Evolutionary conservation across 2,888 invertebrate genomes (phyloP).

Genomic region (Laothoe populi): DNA sequence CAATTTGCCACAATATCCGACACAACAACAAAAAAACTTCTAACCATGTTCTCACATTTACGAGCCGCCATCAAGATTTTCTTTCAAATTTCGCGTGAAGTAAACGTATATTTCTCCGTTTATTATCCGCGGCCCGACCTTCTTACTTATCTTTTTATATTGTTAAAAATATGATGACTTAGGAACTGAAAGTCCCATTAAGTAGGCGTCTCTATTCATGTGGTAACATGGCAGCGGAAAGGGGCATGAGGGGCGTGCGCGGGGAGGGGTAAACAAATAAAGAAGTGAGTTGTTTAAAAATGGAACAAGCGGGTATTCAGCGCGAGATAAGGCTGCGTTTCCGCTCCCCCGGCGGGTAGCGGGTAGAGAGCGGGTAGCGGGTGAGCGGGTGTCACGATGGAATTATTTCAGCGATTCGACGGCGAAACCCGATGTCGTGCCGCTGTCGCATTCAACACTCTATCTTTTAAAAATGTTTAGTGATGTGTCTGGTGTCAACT

Average conservation of each 20-base stretch:
- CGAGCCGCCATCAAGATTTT: constrained; percentile 70
- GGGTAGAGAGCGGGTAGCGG: constrained; percentile 28
- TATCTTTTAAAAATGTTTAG: constrained; percentile 80
- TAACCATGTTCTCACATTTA: constrained; percentile 62
- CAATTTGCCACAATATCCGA: constrained; percentile 50
- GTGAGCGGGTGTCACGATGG: constrained; percentile 61
- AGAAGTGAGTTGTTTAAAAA: constrained; percentile 84
- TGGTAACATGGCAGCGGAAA: constrained; percentile 71
- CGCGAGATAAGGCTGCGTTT: constrained; percentile 82
- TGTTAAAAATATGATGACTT: constrained; percentile 84
- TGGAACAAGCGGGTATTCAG: constrained; percentile 82
- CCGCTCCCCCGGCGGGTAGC: constrained; percentile 64
- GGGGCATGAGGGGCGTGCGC: constrained; percentile 50
- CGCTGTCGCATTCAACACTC: constrained; percentile 80
- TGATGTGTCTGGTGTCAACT: constrained; percentile 46
- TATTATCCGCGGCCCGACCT: constrained; percentile 78
- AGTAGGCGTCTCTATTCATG: constrained; percentile 82
- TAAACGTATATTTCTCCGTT: constrained; percentile 74
- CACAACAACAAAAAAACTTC: constrained; percentile 53
- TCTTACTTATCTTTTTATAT: constrained; percentile 77
- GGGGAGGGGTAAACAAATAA: constrained; percentile 77
- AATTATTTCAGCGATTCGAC: constrained; percentile 83
- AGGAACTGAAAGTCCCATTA: constrained; percentile 84
- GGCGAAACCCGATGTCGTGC: constrained; percentile 76
- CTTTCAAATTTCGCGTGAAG: constrained; percentile 64